Conservation (phyloP, 2,888 invertebrate genomes). For the Pinctada fucata region DNA sequence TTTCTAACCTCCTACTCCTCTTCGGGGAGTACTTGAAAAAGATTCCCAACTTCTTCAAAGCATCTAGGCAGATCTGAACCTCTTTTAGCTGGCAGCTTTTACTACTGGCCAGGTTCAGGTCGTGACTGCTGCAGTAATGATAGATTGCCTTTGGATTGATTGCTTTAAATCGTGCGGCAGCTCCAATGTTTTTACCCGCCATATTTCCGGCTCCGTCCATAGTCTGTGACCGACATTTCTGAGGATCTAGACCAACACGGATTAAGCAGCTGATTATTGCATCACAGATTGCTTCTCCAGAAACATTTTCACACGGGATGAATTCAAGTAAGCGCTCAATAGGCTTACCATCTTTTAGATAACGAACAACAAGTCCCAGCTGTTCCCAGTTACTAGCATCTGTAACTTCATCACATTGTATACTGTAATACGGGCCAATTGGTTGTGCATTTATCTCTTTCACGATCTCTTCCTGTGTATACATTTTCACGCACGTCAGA, state of each 20-base stretch:
- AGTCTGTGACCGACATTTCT: conserved; percentile 40
- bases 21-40: conserved; percentile 54
- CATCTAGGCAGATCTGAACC: conserved; percentile 46
- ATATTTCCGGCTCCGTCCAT: conserved; percentile 50
- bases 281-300: conserved; percentile 35
- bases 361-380: conserved; percentile 42
- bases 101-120: conserved; percentile 40
- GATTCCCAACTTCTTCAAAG: conserved; percentile 45
- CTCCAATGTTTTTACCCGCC: conserved; percentile 38
- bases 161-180: conserved; percentile 35
- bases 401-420: conserved; percentile 43
- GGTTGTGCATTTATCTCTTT: conserved; percentile 37
- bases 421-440: conserved; percentile 39
- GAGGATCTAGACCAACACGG: conserved; percentile 28
- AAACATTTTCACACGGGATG: conserved; percentile 37
- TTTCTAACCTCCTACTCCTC: conserved; percentile 41
- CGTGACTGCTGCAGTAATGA: conserved; percentile 42
- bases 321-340: conserved; percentile 21
- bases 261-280: conserved; percentile 29
- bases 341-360: conserved; percentile 11
- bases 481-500: conserved; percentile 37
- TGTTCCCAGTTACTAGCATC: conserved; percentile 45
- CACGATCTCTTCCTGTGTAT: conserved; percentile 36
- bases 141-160: conserved; percentile 34
- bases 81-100: conserved; percentile 49